Evolutionary conservation across 2,113 vertebrate species (phyloP), one percentile per base, ranked within the genome.

Genomic region (Scomber colias): DNA sequence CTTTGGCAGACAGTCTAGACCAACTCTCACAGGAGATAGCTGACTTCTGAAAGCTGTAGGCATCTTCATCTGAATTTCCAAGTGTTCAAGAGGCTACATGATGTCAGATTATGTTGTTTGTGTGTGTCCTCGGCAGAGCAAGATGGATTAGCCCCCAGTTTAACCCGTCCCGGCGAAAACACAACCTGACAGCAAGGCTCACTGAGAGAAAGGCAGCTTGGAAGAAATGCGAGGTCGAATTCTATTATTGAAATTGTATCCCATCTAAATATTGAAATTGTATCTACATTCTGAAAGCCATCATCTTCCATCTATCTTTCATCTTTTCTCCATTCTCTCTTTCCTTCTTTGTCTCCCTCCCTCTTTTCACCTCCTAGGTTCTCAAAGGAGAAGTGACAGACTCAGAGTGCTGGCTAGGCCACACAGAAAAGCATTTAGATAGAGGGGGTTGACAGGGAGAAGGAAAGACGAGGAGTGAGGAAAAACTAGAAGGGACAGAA

Each of bases 91-190:
- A 82, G 78, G 67, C 55, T 68, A 35, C 63, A 40, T 24, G 11
- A 69, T 64, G 81, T 83, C 72, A 88, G 77, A 79, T 77, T 70
- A 69, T 75, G 67, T 82, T 86, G 72, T 84, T 79, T 86, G 59
- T 71, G 57, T 80, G 80, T 75, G 68, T 79, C 59, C 63, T 77
- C 62, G 11, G 55, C 5, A 16, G 59, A 75, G 65, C n/a, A 67
- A 81, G 83, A 91, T 83, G 83, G 82, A 91, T 92, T 87, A 90
- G 86, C 12, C 72, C 73, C 62, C 44, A 75, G 78, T 88, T 82
- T 84, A 81, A 81, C 78, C 78, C 76, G 40, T 75, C 59, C 64
- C 9, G 11, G 73, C 1, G 24, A 86, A 84, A 82, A 87, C 64
- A 40, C 73, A 77, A 88, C 60, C 75, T 86, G 88, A 87, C 75